Percentiles rank a stretch among this genome's conserved stretches.
These are phyloP conservation scores for Cryptomyrus ogoouensis DNA, from an alignment of 2,113 vertebrate genomes.

Conservation along the genomic window DNA sequence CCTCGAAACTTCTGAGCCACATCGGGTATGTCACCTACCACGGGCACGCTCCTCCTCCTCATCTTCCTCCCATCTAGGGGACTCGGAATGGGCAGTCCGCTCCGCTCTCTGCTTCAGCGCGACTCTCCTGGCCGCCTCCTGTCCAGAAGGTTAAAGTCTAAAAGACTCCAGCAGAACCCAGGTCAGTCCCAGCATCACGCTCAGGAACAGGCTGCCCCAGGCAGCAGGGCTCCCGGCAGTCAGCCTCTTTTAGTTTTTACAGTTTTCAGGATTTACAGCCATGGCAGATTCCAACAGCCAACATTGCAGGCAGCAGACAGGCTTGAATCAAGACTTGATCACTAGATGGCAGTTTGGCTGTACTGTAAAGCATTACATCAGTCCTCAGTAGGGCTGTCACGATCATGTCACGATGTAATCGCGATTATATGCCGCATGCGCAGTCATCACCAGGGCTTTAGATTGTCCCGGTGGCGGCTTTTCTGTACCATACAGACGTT, in stretches of 20 bases:
- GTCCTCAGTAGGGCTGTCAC: not conserved
- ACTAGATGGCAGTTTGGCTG: conserved; percentile 41
- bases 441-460: too few species aligned
- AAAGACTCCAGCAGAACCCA: not conserved
- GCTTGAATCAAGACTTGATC: not conserved
- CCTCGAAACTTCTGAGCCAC: not conserved
- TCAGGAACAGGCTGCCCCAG: not conserved
- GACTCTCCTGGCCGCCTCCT: conserved; percentile 89
- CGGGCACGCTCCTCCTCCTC: conserved; percentile 67
- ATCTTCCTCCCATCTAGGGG: conserved; percentile 89
- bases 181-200: not conserved
- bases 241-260: not conserved
- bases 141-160: conserved; percentile 15
- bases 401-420: too few species aligned
- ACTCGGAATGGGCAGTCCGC: conserved; percentile 73
- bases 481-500: too few species aligned
- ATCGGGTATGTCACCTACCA: not conserved
- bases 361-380: not conserved
- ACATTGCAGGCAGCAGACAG: not conserved
- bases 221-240: not conserved
- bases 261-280: not conserved
- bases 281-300: not conserved
- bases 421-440: too few species aligned
- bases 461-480: too few species aligned
- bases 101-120: conserved; percentile 91